phyloP scores from a whole-genome alignment of 2,113 vertebrate genomes.

The Camelus bactrianus region DNA sequence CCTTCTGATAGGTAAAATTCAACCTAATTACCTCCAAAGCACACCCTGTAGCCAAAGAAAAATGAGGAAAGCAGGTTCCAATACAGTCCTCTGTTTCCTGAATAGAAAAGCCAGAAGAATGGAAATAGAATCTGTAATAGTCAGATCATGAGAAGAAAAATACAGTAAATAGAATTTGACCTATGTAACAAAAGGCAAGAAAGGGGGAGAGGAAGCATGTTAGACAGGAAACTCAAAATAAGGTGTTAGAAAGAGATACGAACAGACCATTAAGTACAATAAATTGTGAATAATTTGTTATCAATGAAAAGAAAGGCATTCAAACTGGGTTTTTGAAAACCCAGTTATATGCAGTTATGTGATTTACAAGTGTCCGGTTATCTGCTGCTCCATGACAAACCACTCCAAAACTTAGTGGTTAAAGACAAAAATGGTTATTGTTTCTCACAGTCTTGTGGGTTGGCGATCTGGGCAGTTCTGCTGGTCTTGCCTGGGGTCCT shows the following conservation, averaged over 20 bases:
- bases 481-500: background rate
- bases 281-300: background rate
- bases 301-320: background rate
- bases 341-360: background rate
- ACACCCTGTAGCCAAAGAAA: conserved; percentile 1
- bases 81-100: conserved; percentile 33
- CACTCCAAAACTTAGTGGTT: background rate
- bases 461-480: background rate
- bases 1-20: conserved; percentile 29
- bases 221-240: background rate
- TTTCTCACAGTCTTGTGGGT: background rate
- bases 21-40: conserved; percentile 48
- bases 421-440: background rate
- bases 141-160: background rate
- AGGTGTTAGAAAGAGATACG: background rate
- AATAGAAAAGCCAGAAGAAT: background rate
- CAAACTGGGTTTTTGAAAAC: background rate
- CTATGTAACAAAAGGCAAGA: background rate
- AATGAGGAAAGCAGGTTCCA: background rate
- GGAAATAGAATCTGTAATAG: background rate
- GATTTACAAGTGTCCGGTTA: background rate
- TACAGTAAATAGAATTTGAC: background rate
- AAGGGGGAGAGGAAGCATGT: background rate
- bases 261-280: background rate
- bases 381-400: background rate